phyloP scores from a whole-genome alignment of 2,888 invertebrate species.

The Trachelus troglodyta region DNA sequence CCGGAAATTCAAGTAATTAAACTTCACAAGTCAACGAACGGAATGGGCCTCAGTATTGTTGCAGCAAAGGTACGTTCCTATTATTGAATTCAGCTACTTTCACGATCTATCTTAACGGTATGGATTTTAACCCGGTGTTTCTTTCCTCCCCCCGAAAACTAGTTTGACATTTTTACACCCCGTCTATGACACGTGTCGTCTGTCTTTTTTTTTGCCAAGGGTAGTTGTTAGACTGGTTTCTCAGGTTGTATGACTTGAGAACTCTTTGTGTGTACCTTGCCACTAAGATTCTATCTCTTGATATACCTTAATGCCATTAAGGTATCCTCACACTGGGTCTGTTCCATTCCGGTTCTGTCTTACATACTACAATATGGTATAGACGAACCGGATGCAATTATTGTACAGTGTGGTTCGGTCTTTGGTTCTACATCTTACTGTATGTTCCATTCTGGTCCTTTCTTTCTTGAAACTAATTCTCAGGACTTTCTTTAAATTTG shows the following conservation, averaged over 20 bases:
- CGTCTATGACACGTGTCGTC: slow-evolving; percentile 9
- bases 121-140: not conserved
- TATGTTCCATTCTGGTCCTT: not conserved
- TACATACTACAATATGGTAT: not conserved
- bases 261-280: not conserved
- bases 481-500: not conserved
- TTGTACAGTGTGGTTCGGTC: not conserved
- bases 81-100: not conserved
- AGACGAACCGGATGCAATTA: not conserved
- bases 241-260: not conserved
- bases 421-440: not conserved
- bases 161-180: slow-evolving; percentile 26
- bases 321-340: not conserved
- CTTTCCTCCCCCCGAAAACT: slow-evolving; percentile 14
- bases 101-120: not conserved
- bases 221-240: slow-evolving; percentile 27
- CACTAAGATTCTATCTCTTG: not conserved
- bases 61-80: slow-evolving; percentile 85
- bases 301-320: not conserved
- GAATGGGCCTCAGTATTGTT: slow-evolving; percentile 98
- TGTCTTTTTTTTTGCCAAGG: slow-evolving; percentile 10
- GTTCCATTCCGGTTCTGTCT: not conserved
- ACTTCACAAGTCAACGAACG: slow-evolving; percentile 93
- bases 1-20: slow-evolving; percentile 87
- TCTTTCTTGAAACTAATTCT: not conserved